Conservation (phyloP, 2,797 vertebrate genomes). For the Artibeus jamaicensis region DNA sequence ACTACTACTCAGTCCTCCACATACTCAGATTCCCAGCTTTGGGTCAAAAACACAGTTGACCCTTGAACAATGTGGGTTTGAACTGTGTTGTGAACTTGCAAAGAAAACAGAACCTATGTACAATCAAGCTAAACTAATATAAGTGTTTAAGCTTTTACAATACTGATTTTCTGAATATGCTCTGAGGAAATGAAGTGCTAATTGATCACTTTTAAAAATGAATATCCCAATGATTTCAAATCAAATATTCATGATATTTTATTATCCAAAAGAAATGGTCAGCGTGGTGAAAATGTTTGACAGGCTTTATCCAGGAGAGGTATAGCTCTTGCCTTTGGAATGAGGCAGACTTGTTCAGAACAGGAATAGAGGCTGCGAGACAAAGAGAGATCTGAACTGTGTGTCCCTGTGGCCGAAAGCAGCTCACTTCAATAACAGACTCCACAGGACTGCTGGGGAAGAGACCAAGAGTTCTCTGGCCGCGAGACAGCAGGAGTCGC, state of each 20-base stretch:
- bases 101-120: constrained; percentile 5
- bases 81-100: neutral
- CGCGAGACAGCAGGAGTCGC: neutral
- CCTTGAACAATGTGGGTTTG: neutral
- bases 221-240: constrained; percentile 24
- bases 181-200: neutral
- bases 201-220: neutral
- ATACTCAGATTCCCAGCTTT: neutral
- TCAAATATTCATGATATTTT: constrained; percentile 52
- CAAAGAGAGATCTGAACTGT: neutral
- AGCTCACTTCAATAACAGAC: neutral
- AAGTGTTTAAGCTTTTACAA: constrained; percentile 21
- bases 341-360: neutral
- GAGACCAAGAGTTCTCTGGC: neutral
- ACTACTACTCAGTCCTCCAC: neutral
- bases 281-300: neutral
- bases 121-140: constrained; percentile 48
- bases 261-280: neutral
- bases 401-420: neutral
- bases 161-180: constrained; percentile 18
- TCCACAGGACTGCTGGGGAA: accelerated
- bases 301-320: neutral
- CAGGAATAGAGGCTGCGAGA: neutral
- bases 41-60: neutral
- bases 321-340: neutral